Evolutionary conservation across 2,888 invertebrate genomes (phyloP), one percentile per base, ranked within the genome.

Genomic region (Stratiomys singularior): DNA sequence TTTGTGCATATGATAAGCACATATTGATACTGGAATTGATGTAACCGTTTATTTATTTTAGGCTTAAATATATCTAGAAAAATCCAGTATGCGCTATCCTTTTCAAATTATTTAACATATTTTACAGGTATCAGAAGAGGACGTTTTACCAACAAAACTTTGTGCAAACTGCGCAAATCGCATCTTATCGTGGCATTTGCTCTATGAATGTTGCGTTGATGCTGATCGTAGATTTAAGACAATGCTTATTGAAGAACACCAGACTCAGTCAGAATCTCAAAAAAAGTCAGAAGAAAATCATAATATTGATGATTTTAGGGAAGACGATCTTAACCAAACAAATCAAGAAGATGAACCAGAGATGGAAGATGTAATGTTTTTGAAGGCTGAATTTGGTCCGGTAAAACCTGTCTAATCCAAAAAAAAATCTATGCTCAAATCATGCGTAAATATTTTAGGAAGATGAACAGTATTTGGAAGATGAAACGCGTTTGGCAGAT

Each of bases 71-170:
- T n/a, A n/a, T n/a, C n/a, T n/a, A n/a, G n/a, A n/a, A n/a, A n/a
- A n/a, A n/a, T n/a, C n/a, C n/a, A n/a, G n/a, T n/a, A n/a, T n/a
- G n/a, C n/a, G n/a, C n/a, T n/a, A n/a, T n/a, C n/a, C n/a, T n/a
- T n/a, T n/a, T n/a, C n/a, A n/a, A n/a, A n/a, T n/a, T n/a, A n/a
- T n/a, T n/a, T n/a, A n/a, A n/a, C n/a, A n/a, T n/a, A n/a, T 47
- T 46, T 37, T 64, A n/a, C 56, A 78, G 77, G 18, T 76, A 5
- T 60, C 76, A 4, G 58, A 74, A n/a, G 79, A 76, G 2, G 77
- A 77, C 67, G 25, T 47, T 9, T 56, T 79, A 28, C 79, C 79
- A 15, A 4, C 72, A 67, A 84, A 84, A 80, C 15, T 71, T 2
- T 79, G 79, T 56, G 25, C 58, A 1, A 71, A 60, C 30, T 79